Percentiles rank a stretch among this genome's conserved stretches.
Conservation (phyloP, 2,888 invertebrate species). For the Diarsia dahlii region DNA sequence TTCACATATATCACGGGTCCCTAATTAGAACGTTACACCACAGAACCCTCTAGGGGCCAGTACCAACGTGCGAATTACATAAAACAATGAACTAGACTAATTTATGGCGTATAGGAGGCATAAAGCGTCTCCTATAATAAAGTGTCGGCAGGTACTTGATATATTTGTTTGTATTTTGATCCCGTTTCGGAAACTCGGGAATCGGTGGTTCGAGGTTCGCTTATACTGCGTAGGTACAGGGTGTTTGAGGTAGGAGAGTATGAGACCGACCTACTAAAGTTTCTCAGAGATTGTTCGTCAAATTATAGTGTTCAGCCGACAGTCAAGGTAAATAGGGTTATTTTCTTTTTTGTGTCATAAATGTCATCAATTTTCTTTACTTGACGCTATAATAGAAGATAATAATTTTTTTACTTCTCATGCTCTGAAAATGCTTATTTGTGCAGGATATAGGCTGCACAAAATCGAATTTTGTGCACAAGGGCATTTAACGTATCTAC, state of each 20-base stretch:
- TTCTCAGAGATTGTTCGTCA: background rate
- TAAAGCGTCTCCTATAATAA: conserved; percentile 62
- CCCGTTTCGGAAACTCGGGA: conserved; percentile 62
- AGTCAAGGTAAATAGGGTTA: background rate
- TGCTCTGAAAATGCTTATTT: too few relatives aligned
- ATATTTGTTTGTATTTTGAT: conserved; percentile 68
- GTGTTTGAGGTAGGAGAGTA: background rate
- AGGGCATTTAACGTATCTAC: too few relatives aligned
- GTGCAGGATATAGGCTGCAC: too few relatives aligned
- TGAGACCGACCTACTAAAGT: background rate
- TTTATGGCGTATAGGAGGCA: conserved; percentile 65
- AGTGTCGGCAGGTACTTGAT: conserved; percentile 57
- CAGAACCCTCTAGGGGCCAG: conserved; percentile 12
- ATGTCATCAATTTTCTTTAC: background rate
- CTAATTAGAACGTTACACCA: conserved; percentile 63
- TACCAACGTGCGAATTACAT: conserved; percentile 49
- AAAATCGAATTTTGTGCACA: too few relatives aligned
- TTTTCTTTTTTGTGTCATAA: background rate
- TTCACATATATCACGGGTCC: conserved; percentile 51
- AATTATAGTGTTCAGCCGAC: background rate
- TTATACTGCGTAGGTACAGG: conserved; percentile 24
- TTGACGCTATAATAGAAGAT: background rate
- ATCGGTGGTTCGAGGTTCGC: conserved; percentile 29
- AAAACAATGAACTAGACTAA: conserved; percentile 65
- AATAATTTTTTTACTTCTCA: too few relatives aligned